Conservation (phyloP, 2,888 invertebrate species). For the Sphinx pinastri region DNA sequence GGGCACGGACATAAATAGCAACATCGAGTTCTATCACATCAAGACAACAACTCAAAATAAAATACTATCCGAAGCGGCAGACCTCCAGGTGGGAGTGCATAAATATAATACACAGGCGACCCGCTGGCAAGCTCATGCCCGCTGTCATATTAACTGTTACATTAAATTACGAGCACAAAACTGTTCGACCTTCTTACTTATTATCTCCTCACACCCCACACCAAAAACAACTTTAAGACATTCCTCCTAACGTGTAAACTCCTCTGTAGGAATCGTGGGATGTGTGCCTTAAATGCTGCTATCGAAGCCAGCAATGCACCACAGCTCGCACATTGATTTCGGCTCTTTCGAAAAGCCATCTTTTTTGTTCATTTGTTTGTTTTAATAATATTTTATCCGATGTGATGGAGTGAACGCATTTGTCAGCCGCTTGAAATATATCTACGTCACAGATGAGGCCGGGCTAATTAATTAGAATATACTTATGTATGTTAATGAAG, state of each 20-base stretch:
- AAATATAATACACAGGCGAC: conserved; percentile 79
- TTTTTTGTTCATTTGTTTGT: conserved; percentile 83
- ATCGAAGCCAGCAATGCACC: conserved; percentile 63
- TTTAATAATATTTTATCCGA: conserved; percentile 83
- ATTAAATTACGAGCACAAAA: conserved; percentile 81
- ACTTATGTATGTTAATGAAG: conserved; percentile 71
- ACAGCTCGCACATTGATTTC: conserved; percentile 82
- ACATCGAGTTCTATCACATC: conserved; percentile 69
- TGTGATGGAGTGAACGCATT: conserved; percentile 82
- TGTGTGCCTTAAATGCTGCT: conserved; percentile 45
- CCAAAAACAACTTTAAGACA: conserved; percentile 43
- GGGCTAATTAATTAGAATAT: conserved; percentile 76
- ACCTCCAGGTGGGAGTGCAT: conserved; percentile 84
- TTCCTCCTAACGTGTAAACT: conserved; percentile 35
- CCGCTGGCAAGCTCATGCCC: conserved; percentile 81
- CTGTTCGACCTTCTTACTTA: conserved; percentile 72
- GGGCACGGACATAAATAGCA: conserved; percentile 72
- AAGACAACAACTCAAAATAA: conserved; percentile 75
- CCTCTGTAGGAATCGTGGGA: conserved; percentile 11
- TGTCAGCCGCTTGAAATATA: conserved; percentile 80
- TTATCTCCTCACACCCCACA: conserved; percentile 51
- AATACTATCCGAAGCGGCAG: conserved; percentile 64
- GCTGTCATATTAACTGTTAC: conserved; percentile 85
- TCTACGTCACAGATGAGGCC: conserved; percentile 65
- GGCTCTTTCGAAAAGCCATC: conserved; percentile 79